phyloP scores from a whole-genome alignment of 2,888 invertebrate genomes.

The Torymus texanus region DNA sequence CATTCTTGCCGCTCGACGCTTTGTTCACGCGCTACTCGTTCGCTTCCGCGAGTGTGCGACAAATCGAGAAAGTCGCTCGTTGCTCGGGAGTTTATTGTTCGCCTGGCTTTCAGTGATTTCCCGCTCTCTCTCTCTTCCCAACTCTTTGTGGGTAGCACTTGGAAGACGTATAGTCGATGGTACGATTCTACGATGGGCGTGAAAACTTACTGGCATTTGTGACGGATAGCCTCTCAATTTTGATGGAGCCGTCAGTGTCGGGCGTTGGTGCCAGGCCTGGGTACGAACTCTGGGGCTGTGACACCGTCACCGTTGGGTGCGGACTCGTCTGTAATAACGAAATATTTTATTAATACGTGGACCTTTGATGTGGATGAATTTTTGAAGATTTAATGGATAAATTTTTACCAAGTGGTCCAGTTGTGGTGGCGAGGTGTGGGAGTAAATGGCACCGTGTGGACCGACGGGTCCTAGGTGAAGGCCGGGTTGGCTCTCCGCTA shows the following conservation, averaged over 20 bases:
- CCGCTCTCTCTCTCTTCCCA: too few relatives aligned
- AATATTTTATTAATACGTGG: too few relatives aligned
- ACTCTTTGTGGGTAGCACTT: conserved; percentile 5
- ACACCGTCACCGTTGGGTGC: conserved; percentile 74
- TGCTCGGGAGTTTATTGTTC: conserved; percentile 5
- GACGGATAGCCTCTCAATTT: conserved; percentile 80
- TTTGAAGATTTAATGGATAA: background rate
- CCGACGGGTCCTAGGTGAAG: conserved; percentile 72
- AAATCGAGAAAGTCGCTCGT: conserved; percentile 29
- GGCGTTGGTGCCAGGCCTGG: conserved; percentile 76
- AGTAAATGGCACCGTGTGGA: conserved; percentile 76
- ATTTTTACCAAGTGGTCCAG: conserved; percentile 75
- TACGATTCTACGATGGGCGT: background rate
- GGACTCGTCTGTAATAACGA: conserved; percentile 72
- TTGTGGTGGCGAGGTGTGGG: conserved; percentile 78
- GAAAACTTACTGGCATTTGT: conserved; percentile 79
- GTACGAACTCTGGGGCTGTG: conserved; percentile 75
- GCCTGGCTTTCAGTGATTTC: conserved; percentile 11
- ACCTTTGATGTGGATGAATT: too few relatives aligned
- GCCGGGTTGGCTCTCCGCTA: conserved; percentile 89
- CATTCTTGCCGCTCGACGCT: conserved; percentile 21
- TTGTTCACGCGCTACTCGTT: conserved; percentile 27
- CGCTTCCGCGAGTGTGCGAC: conserved; percentile 20
- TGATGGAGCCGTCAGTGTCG: conserved; percentile 80
- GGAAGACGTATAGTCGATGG: background rate